phyloP scores from a whole-genome alignment of 2,888 invertebrate genomes.

The Notodromas monacha region DNA sequence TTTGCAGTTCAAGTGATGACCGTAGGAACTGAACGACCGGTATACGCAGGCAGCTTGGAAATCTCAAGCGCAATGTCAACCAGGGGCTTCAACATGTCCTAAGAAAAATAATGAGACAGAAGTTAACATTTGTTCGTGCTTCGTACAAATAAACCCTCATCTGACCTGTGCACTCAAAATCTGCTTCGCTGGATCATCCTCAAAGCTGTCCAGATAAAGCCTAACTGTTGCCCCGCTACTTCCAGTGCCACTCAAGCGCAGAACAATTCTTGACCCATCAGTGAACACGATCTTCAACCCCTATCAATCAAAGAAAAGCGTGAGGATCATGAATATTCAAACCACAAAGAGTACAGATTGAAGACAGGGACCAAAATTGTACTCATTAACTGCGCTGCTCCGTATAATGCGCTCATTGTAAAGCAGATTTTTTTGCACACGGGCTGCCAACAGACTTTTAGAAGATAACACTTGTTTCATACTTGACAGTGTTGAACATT shows the following conservation, averaged over 20 bases:
- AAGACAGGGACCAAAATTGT: too few relatives aligned
- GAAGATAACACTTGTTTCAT: too few relatives aligned
- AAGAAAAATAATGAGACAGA: conserved; percentile 6
- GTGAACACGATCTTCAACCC: conserved; percentile 73
- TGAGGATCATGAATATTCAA: conserved; percentile 5
- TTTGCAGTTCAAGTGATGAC: too few relatives aligned
- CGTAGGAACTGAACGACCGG: too few relatives aligned
- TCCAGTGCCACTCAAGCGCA: conserved; percentile 85
- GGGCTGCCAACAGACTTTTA: too few relatives aligned
- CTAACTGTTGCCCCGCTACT: conserved; percentile 91
- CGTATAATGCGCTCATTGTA: too few relatives aligned
- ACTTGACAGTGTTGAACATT: too few relatives aligned
- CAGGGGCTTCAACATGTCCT: conserved; percentile 57
- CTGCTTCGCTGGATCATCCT: conserved; percentile 25
- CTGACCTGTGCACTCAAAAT: conserved; percentile 18
- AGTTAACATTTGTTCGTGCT: too few relatives aligned
- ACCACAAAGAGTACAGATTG: background rate
- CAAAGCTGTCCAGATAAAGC: conserved; percentile 77
- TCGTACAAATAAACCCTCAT: too few relatives aligned
- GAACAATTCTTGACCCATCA: conserved; percentile 72
- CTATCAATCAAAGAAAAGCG: conserved; percentile 18
- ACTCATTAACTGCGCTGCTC: too few relatives aligned
- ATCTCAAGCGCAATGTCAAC: conserved; percentile 56
- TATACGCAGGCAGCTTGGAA: conserved; percentile 38
- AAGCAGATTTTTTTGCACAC: too few relatives aligned